Conservation (phyloP, 2,113 vertebrate species). For the Hirundichthys speculiger region DNA sequence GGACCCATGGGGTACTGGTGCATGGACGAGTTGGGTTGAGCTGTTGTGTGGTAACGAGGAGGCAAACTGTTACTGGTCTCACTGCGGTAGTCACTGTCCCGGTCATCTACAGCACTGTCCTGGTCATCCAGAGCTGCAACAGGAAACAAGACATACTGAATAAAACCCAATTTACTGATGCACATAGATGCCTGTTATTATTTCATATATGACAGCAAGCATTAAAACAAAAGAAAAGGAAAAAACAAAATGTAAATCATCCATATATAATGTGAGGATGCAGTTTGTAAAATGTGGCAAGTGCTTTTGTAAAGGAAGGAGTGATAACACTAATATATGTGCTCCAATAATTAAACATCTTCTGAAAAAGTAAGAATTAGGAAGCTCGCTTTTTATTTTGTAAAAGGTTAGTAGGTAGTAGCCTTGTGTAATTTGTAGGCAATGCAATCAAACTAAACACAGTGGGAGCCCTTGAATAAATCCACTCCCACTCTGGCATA, state of each 20-base stretch:
- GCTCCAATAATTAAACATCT: neutral
- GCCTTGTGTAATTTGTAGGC: neutral
- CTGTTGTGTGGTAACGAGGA: conserved; percentile 88
- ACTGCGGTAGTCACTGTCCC: conserved; percentile 97
- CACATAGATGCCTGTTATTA: neutral
- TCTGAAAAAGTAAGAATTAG: neutral
- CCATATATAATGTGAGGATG: no score
- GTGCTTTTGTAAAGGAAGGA: neutral
- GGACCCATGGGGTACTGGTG: conserved; percentile 90
- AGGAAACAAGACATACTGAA: conserved; percentile 2
- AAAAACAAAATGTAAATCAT: no score
- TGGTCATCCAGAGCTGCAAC: conserved; percentile 91
- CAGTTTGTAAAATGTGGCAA: neutral
- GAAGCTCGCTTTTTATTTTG: neutral
- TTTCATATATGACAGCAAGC: neutral
- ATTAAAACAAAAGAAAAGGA: neutral
- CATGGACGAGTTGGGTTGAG: conserved; percentile 91
- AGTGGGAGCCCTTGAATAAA: neutral
- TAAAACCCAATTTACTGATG: neutral
- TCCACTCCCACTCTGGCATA: neutral
- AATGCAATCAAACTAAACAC: neutral
- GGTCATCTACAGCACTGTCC: conserved; percentile 94
- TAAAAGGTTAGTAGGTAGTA: neutral
- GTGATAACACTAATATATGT: neutral
- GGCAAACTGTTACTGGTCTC: conserved; percentile 95